Conservation (phyloP, 2,888 invertebrate genomes). For the Phaedon cochleariae region DNA sequence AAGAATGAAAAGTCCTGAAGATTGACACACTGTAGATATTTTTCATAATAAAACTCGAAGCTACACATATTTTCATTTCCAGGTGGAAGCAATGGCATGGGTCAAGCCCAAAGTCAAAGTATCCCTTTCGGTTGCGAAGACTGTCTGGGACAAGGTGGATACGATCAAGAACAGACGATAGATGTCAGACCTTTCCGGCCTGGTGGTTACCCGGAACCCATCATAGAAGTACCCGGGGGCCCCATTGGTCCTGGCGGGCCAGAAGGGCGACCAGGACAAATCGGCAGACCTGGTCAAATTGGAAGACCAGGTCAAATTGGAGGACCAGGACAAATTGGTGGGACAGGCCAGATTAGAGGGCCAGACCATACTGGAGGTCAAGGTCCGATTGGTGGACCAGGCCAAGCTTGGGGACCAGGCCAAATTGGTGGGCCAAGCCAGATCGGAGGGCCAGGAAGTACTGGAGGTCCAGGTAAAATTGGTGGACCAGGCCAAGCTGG, state of each 20-base stretch:
- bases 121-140: constrained; percentile 76
- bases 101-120: constrained; percentile 88
- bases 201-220: constrained; percentile 27
- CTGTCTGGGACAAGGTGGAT: constrained; percentile 60
- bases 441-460: constrained; percentile 21
- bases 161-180: constrained; percentile 48
- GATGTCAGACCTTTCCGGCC: constrained; percentile 37
- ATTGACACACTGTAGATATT: no score
- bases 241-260: constrained; percentile 20
- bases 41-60: no score
- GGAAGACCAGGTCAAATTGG: constrained; percentile 22
- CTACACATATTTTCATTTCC: no score
- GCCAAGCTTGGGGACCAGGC: constrained; percentile 24
- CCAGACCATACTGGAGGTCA: constrained; percentile 19
- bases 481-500: constrained; percentile 16
- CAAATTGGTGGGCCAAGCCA: constrained; percentile 26
- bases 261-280: constrained; percentile 4
- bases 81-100: constrained; percentile 87
- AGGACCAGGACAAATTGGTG: constrained; percentile 27
- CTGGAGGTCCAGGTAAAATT: constrained; percentile 27
- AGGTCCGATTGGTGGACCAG: constrained; percentile 22
- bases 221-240: constrained; percentile 8
- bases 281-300: background rate
- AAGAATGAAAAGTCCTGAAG: no score
- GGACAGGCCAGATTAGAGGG: constrained; percentile 13